Percentiles rank a stretch among this genome's conserved stretches.
These are phyloP conservation scores for Dromococcyx pavoninus DNA, from an alignment of 2,797 vertebrate species.

Conservation along the genomic window DNA sequence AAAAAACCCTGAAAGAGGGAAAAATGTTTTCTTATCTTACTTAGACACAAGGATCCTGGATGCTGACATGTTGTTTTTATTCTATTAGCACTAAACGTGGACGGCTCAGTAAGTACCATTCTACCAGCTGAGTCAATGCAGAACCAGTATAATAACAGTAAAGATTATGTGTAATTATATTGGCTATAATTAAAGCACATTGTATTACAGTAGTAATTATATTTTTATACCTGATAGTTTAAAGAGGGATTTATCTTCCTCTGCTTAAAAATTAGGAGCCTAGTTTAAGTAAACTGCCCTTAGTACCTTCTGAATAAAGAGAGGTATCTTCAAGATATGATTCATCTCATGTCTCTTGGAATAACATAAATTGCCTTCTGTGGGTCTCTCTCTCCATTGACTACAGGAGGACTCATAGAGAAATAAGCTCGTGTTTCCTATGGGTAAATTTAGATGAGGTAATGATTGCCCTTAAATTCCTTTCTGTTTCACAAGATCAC, in stretches of 20 bases:
- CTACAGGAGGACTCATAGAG: neutral
- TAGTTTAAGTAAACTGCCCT: neutral
- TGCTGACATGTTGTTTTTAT: neutral
- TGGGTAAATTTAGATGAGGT: neutral
- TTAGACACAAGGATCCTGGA: neutral
- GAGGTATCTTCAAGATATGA: neutral
- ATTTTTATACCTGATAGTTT: neutral
- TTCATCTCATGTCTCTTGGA: neutral
- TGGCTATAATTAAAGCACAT: neutral
- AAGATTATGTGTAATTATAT: neutral
- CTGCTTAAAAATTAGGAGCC: neutral
- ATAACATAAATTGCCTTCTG: neutral
- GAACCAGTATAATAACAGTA: neutral
- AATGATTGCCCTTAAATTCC: neutral
- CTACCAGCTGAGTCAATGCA: neutral
- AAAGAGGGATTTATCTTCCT: neutral
- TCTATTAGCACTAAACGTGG: neutral
- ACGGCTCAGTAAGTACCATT: neutral
- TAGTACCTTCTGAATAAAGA: neutral
- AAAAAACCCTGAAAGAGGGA: neutral
- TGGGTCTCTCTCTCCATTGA: neutral
- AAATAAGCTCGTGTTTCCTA: neutral
- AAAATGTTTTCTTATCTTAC: neutral
- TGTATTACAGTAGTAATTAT: neutral
- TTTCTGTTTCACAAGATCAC: neutral